These are phyloP conservation scores for Margaritifera margaritifera DNA, from an alignment of 2,888 invertebrate genomes.

Conservation along the genomic window DNA sequence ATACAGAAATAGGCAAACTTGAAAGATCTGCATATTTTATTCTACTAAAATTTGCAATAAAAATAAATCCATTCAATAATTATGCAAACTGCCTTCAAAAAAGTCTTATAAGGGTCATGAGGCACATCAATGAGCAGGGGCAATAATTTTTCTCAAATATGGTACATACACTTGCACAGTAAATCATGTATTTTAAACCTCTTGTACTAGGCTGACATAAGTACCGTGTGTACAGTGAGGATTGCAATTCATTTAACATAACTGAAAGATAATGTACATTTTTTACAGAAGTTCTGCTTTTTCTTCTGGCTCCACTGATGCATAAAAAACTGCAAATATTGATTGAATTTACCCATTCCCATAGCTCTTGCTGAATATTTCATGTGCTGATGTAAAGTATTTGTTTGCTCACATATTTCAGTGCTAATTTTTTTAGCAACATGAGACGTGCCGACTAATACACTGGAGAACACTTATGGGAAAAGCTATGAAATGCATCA, in stretches of 20 bases:
- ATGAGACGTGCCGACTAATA: conserved; percentile 3
- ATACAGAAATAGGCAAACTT: too few species aligned
- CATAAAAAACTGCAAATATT: conserved; percentile 1
- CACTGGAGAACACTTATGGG: neutral
- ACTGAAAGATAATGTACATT: neutral
- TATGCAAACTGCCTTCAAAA: too few species aligned
- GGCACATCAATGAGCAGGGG: too few species aligned
- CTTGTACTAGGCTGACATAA: too few species aligned
- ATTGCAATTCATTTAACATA: neutral
- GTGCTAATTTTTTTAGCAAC: neutral
- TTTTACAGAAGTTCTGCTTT: neutral
- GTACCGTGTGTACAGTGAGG: too few species aligned
- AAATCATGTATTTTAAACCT: too few species aligned
- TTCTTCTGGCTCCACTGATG: conserved; percentile 1
- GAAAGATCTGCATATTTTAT: too few species aligned
- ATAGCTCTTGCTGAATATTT: neutral
- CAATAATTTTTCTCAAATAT: too few species aligned
- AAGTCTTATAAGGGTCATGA: too few species aligned
- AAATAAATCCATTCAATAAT: too few species aligned
- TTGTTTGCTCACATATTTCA: conserved; percentile 4
- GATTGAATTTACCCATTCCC: neutral
- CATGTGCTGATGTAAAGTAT: neutral
- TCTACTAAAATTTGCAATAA: too few species aligned
- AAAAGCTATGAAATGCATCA: neutral
- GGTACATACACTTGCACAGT: too few species aligned